phyloP scores from a whole-genome alignment of 2,797 vertebrate genomes.

The Pipistrellus pipistrellus region DNA sequence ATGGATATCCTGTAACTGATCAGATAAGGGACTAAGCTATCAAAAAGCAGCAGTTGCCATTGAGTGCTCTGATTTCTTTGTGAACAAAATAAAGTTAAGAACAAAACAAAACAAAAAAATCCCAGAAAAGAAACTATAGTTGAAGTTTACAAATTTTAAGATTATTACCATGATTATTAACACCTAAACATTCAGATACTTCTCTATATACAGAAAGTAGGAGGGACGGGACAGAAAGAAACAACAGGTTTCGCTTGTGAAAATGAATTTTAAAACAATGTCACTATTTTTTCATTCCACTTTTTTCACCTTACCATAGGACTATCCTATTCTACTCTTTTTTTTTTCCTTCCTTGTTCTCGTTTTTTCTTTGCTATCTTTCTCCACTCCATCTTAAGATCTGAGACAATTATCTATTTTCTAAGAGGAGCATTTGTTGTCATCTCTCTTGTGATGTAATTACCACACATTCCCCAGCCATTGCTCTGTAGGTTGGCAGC shows the following conservation, averaged over 20 bases:
- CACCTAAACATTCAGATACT: neutral
- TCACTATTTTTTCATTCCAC: neutral
- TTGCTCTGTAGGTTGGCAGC: constrained; percentile 4
- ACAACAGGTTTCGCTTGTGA: neutral
- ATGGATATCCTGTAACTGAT: neutral
- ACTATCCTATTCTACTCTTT: neutral
- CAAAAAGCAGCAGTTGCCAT: neutral
- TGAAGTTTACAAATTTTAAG: neutral
- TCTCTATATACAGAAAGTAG: neutral
- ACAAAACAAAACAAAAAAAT: neutral
- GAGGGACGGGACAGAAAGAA: neutral
- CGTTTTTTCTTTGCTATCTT: constrained; percentile 5
- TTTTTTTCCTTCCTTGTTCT: neutral
- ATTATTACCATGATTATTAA: constrained; percentile 3
- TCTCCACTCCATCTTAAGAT: neutral
- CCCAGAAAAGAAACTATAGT: neutral
- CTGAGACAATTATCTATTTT: constrained; percentile 44
- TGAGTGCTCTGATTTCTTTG: constrained; percentile 8
- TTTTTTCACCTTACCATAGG: neutral
- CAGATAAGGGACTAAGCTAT: neutral
- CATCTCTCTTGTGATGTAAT: constrained; percentile 47
- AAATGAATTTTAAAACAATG: neutral
- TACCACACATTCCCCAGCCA: neutral
- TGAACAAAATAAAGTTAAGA: constrained; percentile 27
- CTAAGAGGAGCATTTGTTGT: constrained; percentile 17